Conservation (phyloP, 2,113 vertebrate genomes). For the Microcebus griseorufus region DNA sequence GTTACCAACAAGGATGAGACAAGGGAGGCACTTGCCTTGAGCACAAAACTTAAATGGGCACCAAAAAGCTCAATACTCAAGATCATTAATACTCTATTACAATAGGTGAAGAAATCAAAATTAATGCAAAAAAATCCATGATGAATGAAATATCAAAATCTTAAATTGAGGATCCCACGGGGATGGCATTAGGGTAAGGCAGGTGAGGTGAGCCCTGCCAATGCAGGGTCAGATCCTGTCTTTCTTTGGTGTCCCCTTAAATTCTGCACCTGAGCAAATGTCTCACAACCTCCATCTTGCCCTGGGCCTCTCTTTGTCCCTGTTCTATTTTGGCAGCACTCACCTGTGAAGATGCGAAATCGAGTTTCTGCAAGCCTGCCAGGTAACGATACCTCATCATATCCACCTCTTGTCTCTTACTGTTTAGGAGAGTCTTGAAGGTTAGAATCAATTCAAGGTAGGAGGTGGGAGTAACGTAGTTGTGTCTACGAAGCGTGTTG, state of each 20-base stretch:
- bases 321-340: neutral
- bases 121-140: neutral
- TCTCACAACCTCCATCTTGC: rapidly evolving
- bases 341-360: conserved; percentile 94
- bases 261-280: neutral
- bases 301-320: neutral
- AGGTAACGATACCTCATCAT: conserved; percentile 90
- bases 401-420: conserved; percentile 91
- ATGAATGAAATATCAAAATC: neutral
- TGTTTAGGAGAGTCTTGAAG: conserved; percentile 90
- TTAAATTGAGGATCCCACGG: neutral
- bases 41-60: neutral
- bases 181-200: neutral
- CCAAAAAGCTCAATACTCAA: neutral
- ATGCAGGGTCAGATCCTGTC: neutral
- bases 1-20: no score
- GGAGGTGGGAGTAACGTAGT: conserved; percentile 96
- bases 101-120: conserved; percentile 30
- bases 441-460: conserved; percentile 96
- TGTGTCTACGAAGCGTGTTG: conserved; percentile 88
- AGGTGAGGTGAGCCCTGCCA: neutral
- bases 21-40: neutral
- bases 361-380: conserved; percentile 92
- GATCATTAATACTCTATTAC: neutral
- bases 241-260: neutral